Percentiles rank a stretch among this genome's conserved stretches.
Conservation (phyloP, 2,113 vertebrate genomes). For the Alexandromys fortis region DNA sequence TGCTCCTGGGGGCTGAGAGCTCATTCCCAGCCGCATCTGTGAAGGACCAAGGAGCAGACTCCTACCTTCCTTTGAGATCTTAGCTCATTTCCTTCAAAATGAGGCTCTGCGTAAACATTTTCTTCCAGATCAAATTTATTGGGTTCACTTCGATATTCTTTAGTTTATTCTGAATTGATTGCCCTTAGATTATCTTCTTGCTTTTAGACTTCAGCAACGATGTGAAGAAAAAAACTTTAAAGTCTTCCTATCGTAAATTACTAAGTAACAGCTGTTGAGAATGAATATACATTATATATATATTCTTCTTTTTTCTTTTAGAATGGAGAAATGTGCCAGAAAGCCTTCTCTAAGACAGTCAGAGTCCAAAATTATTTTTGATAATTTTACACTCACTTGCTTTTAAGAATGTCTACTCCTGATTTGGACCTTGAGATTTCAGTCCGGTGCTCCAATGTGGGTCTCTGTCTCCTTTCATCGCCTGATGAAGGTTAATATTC, state of each 20-base stretch:
- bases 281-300: not conserved
- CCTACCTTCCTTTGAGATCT: not conserved
- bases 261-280: conserved; percentile 40
- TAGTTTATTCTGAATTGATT: conserved; percentile 50
- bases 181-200: conserved; percentile 53
- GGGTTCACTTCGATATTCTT: conserved; percentile 23
- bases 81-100: not conserved
- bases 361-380: conserved; percentile 52
- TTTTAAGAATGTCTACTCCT: conserved; percentile 41
- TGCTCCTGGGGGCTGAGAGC: not conserved
- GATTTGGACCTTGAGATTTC: no score
- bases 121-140: conserved; percentile 32
- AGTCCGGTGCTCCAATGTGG: no score
- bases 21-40: not conserved
- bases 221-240: not conserved
- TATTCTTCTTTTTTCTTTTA: not conserved
- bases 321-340: conserved; percentile 22
- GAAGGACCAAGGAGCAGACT: not conserved
- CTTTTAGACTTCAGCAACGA: conserved; percentile 60
- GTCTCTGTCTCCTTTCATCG: no score
- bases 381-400: conserved; percentile 55
- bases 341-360: conserved; percentile 28
- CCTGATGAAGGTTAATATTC: no score
- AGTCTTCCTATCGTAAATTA: conserved; percentile 53
- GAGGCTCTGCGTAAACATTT: not conserved